These are phyloP conservation scores for Arvicanthis niloticus DNA, from an alignment of 2,113 vertebrate species.

Conservation along the genomic window DNA sequence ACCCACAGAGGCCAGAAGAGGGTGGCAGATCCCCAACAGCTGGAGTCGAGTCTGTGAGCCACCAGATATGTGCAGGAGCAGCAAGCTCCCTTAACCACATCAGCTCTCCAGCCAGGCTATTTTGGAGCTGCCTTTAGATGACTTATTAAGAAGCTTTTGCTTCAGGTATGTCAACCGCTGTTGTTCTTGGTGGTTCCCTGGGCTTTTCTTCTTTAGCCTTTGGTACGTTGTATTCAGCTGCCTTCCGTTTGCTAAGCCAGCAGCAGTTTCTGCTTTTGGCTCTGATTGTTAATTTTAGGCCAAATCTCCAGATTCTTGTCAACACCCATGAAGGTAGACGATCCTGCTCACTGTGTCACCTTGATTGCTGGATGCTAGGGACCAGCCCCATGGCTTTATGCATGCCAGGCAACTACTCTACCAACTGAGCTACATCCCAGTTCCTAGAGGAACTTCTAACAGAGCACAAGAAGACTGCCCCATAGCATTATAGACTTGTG, in stretches of 20 bases:
- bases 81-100: not conserved
- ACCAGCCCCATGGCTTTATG: not conserved
- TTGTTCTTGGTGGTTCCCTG: not conserved
- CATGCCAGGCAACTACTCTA: not conserved
- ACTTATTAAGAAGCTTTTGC: not conserved
- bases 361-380: not conserved
- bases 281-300: not conserved
- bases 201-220: not conserved
- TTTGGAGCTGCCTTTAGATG: not conserved
- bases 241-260: not conserved
- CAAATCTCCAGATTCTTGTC: not conserved
- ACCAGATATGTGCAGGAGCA: not conserved
- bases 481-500: not conserved
- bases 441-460: not conserved
- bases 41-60: not conserved
- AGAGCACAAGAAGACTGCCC: not conserved
- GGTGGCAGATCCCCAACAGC: not conserved
- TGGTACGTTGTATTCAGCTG: accelerated
- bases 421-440: not conserved
- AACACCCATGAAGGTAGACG: not conserved
- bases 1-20: not conserved
- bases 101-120: not conserved
- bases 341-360: not conserved
- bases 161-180: too few relatives aligned
- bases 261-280: not conserved